Evolutionary conservation across 2,888 invertebrate species (phyloP).

Genomic region (Ectemnius cavifrons): DNA sequence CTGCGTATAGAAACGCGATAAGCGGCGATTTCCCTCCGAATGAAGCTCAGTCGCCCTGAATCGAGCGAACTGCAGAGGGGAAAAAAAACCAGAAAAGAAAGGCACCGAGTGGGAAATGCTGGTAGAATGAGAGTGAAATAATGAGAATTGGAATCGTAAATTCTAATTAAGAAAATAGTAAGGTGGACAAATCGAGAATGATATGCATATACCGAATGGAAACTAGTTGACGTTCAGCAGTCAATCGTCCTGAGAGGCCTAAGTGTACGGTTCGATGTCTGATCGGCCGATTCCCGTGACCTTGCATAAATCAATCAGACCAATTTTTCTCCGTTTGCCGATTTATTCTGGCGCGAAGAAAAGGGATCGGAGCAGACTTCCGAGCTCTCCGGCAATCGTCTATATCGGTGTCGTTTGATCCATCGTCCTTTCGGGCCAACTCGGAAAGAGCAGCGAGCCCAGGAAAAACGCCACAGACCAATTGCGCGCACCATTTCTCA

Average conservation of each 20-base stretch:
- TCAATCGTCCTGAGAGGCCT: conserved; percentile 18
- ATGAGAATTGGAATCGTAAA: neutral
- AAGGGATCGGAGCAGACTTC: neutral
- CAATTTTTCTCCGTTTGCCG: neutral
- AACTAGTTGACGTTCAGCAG: conserved; percentile 18
- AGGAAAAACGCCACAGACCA: conserved; percentile 57
- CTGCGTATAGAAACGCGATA: conserved; percentile 9
- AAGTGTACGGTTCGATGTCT: conserved; percentile 23
- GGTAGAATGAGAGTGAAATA: neutral
- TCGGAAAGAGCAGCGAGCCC: conserved; percentile 43
- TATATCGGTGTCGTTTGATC: neutral
- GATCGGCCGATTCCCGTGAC: neutral
- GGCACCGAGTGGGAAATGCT: neutral
- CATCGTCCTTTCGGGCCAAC: conserved; percentile 28
- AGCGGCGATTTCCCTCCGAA: neutral
- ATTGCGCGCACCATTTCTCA: conserved; percentile 68
- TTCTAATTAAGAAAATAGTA: neutral
- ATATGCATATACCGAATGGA: neutral
- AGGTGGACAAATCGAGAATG: neutral
- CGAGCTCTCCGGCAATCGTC: neutral
- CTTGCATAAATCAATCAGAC: conserved; percentile 32
- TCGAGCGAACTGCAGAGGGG: neutral
- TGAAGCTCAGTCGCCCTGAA: no score
- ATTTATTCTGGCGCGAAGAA: neutral
- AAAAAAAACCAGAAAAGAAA: neutral